Base-by-base conservation (phyloP, 1,140 invertebrate genomes). In the Drosophila repleta region DNA sequence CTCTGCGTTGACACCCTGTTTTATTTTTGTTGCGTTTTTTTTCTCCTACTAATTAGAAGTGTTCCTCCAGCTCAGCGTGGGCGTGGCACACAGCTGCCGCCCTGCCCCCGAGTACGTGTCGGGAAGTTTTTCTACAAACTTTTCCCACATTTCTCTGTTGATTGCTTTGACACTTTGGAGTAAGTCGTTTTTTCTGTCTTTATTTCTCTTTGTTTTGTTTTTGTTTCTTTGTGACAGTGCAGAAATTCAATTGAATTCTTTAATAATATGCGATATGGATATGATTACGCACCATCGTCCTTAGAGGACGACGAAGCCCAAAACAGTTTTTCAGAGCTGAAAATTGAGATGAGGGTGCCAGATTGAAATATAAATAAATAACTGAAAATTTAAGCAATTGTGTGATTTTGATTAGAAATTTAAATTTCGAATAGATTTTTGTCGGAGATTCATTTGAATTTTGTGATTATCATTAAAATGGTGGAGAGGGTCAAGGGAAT, bases 111-210 rank as follows among this genome's bases (percentile, higher is more conserved):
- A 17, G 51, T 87, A 87, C 83, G 83, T 87, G 83, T 74, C 68
- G 58, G 18, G 52, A 87, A 88, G 61, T 87, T 87, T 83, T 74
- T 17, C 46, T 61, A 55, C 6, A 57, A 87, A 88, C 57, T 85
- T 87, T 87, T 79, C 64, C 39, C 35, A 60, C 57, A 60, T 77
- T 71, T 83, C 66, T 61, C 61, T 46, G 72, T 74, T 87, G 83
- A 87, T 87, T 87, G 84, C 83, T 83, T 83, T 87, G 83, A 87
- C 83, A 87, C 82, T 87, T 87, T 83, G 69, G 51, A 78, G 15
- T 73, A 66, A 75, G 80, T 74, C 71, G 58, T 39, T 43, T 21
- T 46, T 74, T 51, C n/a, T n/a, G n/a, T n/a, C n/a, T 68, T 67
- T 29, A 8, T 29, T 29, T 5, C 29, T 46, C 48, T 52, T 65